These are phyloP conservation scores for Cossypha polioptera DNA, from an alignment of 2,797 vertebrate genomes.

Conservation along the genomic window DNA sequence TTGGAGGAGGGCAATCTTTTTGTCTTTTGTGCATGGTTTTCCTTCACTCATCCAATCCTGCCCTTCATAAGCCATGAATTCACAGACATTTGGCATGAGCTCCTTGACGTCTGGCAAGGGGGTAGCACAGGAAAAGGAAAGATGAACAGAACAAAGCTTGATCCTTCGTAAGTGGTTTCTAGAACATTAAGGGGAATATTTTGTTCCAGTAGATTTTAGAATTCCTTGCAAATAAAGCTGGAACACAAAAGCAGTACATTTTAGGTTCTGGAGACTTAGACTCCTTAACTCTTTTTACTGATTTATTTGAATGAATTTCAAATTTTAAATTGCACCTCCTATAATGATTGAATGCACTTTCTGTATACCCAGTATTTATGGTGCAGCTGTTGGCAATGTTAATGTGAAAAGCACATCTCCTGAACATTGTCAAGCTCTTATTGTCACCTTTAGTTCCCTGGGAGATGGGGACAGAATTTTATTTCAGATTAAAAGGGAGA, in stretches of 20 bases:
- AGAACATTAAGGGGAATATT: conserved; percentile 37
- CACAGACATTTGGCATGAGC: conserved; percentile 21
- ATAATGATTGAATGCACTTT: conserved; percentile 60
- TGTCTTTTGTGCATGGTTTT: conserved; percentile 8
- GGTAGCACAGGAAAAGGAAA: conserved; percentile 7
- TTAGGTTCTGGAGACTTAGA: conserved; percentile 3
- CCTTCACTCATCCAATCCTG: neutral
- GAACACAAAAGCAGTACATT: neutral
- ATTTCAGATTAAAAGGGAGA: conserved; percentile 66
- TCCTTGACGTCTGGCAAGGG: neutral
- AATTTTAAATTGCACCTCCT: conserved; percentile 54
- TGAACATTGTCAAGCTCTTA: conserved; percentile 61
- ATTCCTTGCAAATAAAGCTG: conserved; percentile 36
- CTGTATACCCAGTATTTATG: conserved; percentile 47
- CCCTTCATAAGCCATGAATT: conserved; percentile 30
- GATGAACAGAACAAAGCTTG: conserved; percentile 18
- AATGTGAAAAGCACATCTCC: conserved; percentile 68
- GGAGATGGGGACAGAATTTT: conserved; percentile 67
- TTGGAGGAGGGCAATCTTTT: neutral
- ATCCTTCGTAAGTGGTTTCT: neutral
- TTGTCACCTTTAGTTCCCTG: conserved; percentile 65
- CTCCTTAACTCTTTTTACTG: conserved; percentile 40
- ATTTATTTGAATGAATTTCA: conserved; percentile 61
- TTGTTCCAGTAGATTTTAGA: conserved; percentile 39
- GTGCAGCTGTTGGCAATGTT: conserved; percentile 53